These are phyloP conservation scores for Agonopterix alstromeriana DNA, from an alignment of 2,888 invertebrate genomes.

Conservation along the genomic window DNA sequence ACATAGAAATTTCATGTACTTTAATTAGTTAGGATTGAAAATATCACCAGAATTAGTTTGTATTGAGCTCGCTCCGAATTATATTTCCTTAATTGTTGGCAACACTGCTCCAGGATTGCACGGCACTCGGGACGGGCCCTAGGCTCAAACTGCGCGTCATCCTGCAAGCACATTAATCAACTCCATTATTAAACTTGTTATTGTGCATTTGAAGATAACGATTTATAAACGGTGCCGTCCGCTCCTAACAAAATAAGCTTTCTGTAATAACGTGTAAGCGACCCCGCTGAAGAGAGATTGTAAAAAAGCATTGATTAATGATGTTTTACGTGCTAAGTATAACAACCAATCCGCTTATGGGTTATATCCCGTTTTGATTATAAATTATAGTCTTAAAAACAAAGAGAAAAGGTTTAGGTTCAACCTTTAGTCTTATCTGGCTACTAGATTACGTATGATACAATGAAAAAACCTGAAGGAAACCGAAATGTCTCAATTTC, in stretches of 20 bases:
- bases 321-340: constrained; percentile 24
- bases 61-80: not conserved
- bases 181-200: constrained; percentile 73
- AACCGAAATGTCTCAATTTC: too few relatives aligned
- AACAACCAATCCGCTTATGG: constrained; percentile 40
- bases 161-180: constrained; percentile 73
- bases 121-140: constrained; percentile 23
- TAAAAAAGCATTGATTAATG: constrained; percentile 64
- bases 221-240: constrained; percentile 75
- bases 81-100: constrained; percentile 15
- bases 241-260: constrained; percentile 68
- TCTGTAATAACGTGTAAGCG: constrained; percentile 70
- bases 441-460: too few relatives aligned
- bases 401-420: too few relatives aligned
- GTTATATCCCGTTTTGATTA: not conserved
- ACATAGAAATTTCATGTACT: too few relatives aligned
- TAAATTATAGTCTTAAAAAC: too few relatives aligned
- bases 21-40: too few relatives aligned
- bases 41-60: too few relatives aligned
- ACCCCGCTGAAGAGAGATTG: constrained; percentile 38
- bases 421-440: too few relatives aligned
- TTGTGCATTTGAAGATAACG: constrained; percentile 75
- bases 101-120: constrained; percentile 48
- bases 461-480: too few relatives aligned
- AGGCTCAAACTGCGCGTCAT: constrained; percentile 68